phyloP scores from a whole-genome alignment of 2,888 invertebrate species.

The Dasysyrphus albostriatus region DNA sequence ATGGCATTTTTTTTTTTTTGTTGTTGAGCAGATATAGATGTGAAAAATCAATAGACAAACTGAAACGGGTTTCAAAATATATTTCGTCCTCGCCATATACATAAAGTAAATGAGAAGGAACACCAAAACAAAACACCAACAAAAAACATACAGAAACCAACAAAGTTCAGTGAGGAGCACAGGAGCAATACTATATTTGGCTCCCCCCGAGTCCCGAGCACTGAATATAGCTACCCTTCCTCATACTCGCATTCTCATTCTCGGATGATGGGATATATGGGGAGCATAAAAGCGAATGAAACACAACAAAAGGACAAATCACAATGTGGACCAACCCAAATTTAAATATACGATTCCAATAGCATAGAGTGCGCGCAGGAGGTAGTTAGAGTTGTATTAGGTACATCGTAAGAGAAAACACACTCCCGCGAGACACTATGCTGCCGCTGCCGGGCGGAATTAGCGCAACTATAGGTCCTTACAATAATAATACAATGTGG shows the following conservation, averaged over 20 bases:
- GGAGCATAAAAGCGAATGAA: conserved; percentile 61
- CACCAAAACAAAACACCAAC: conserved; percentile 31
- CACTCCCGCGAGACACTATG: conserved; percentile 70
- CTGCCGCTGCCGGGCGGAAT: conserved; percentile 54
- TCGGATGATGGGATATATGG: conserved; percentile 45
- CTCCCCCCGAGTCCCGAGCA: background rate
- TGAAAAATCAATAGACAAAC: conserved; percentile 75
- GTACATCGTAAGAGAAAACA: conserved; percentile 74
- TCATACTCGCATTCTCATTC: background rate
- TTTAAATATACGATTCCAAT: conserved; percentile 75
- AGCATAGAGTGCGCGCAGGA: conserved; percentile 70
- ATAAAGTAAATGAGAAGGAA: conserved; percentile 62
- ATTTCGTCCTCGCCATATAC: conserved; percentile 35
- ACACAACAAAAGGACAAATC: conserved; percentile 75
- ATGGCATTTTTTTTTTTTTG: conserved; percentile 20
- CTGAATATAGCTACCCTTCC: background rate
- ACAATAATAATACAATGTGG: conserved; percentile 39
- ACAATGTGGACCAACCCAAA: conserved; percentile 76
- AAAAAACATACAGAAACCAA: conserved; percentile 42
- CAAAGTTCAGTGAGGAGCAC: conserved; percentile 59
- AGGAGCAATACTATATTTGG: background rate
- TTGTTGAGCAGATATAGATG: conserved; percentile 37
- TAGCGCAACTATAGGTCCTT: conserved; percentile 63
- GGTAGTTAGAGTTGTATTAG: conserved; percentile 72
- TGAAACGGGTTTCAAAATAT: conserved; percentile 65